phyloP scores from a whole-genome alignment of 37 sponge, comb jelly and placozoan species.

The Theonella swinhoei region DNA sequence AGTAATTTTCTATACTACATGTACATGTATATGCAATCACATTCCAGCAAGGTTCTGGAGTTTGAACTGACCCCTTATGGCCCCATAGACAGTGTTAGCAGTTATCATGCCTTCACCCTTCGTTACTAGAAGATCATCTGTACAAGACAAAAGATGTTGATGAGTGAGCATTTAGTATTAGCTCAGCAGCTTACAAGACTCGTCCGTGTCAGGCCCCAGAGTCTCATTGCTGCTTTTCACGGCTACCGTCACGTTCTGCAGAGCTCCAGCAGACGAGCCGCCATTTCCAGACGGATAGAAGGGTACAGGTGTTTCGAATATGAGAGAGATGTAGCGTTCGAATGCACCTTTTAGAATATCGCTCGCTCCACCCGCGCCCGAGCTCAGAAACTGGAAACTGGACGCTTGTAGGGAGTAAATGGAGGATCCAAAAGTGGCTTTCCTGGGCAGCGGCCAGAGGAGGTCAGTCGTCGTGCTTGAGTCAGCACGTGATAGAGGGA shows the following conservation, averaged over 20 bases:
- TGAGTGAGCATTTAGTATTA: too few relatives aligned
- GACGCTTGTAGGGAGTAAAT: conserved; percentile 26
- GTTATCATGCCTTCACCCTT: conserved; percentile 39
- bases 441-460: conserved; percentile 63
- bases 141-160: neutral
- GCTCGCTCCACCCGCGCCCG: conserved; percentile 46
- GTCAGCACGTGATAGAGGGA: too few relatives aligned
- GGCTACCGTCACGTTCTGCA: conserved; percentile 28
- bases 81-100: conserved; percentile 81
- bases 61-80: conserved; percentile 63
- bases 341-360: conserved; percentile 57
- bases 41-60: too few relatives aligned
- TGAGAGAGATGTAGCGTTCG: conserved; percentile 54
- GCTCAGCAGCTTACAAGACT: conserved; percentile 58
- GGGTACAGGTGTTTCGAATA: conserved; percentile 53
- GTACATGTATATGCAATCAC: too few relatives aligned
- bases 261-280: neutral
- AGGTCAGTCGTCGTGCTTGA: conserved; percentile 33
- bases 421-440: neutral
- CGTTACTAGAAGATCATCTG: conserved; percentile 38
- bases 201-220: conserved; percentile 52
- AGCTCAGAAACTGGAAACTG: conserved; percentile 45
- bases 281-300: conserved; percentile 19
- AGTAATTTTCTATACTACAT: too few relatives aligned
- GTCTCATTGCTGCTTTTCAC: conserved; percentile 46